Base-by-base conservation (phyloP, 2,888 invertebrate genomes). In the Unio pictorum region DNA sequence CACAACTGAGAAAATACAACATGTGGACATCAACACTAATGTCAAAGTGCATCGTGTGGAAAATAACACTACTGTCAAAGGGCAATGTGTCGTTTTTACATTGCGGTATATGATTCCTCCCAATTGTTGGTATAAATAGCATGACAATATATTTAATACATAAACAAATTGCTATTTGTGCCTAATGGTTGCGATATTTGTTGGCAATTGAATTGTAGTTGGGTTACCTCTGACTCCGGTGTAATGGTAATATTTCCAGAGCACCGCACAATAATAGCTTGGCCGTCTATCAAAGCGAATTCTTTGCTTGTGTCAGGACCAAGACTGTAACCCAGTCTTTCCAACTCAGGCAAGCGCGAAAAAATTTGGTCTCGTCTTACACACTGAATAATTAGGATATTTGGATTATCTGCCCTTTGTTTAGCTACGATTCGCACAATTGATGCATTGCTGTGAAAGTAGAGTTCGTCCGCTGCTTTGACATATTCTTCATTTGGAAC, bases 231-330 rank as follows among this genome's bases (percentile, higher is more conserved):
- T 30, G 56, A 56, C 23, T 56, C 56, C 6, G 64, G 26, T 7
- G 5, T 64, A 56, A 64, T 64, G 6, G 56, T 26, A 55, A 64
- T 64, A n/a, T 64, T 64, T 55, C 64, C 64, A 30, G 28, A 56
- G 28, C 55, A 64, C 17, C 26, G 3, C 2, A 64, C 15, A 15
- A 28, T 26, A 8, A 64, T 26, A 56, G 1, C 28, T 56, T 64
- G 64, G 3, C 64, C 56, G 34, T 64, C 64, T 6, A 30, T 15
- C 15, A 64, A 56, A 26, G 56, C 55, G n/a, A 64, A 64, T 26
- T 64, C 64, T 18, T n/a, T 15, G 18, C 64, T 64, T 17, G 64
- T 64, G 34, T 64, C 64, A 3, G 64, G 64, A 15, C 64, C 64
- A 3, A 17, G 3, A 26, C 28, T 55, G 56, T 64, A 64, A 1